These are phyloP conservation scores for Hirundichthys speculiger DNA, from an alignment of 2,113 vertebrate genomes.

Conservation along the genomic window DNA sequence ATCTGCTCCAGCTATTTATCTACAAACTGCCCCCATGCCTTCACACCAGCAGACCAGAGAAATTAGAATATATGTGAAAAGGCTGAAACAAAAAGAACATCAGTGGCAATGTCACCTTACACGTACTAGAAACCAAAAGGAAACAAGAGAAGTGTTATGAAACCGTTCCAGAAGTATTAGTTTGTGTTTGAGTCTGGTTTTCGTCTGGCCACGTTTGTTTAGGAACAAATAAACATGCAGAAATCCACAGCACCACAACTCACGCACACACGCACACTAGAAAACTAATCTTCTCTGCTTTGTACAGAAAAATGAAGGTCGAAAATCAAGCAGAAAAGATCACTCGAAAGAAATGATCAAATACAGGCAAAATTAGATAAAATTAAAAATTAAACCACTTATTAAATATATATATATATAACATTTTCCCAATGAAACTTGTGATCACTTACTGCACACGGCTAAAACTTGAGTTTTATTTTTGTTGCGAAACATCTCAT, in stretches of 20 bases:
- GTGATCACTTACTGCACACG: slow-evolving; percentile 72
- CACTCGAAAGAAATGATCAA: slow-evolving; percentile 65
- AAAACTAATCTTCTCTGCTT: slow-evolving; percentile 77
- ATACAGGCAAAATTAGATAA: slow-evolving; percentile 68
- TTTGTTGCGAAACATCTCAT: slow-evolving; percentile 65
- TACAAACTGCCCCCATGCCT: slow-evolving; percentile 36
- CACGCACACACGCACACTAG: slow-evolving; percentile 65
- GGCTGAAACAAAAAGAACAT: slow-evolving; percentile 50
- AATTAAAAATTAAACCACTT: slow-evolving; percentile 69
- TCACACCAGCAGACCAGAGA: slow-evolving; percentile 33
- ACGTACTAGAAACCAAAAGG: slow-evolving; percentile 43
- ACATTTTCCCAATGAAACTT: slow-evolving; percentile 62
- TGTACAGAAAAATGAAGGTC: slow-evolving; percentile 64
- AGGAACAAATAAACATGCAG: slow-evolving; percentile 75
- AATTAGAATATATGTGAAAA: slow-evolving; percentile 34
- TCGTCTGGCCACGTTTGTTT: slow-evolving; percentile 59
- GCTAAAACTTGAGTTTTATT: slow-evolving; percentile 74
- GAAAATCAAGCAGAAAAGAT: slow-evolving; percentile 72
- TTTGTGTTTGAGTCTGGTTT: slow-evolving; percentile 52
- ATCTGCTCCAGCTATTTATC: slow-evolving; percentile 54
- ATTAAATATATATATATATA: slow-evolving; percentile 78
- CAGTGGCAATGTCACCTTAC: slow-evolving; percentile 42
- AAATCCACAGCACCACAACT: slow-evolving; percentile 77
- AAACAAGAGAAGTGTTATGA: slow-evolving; percentile 23
- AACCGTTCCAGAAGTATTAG: slow-evolving; percentile 46